These are phyloP conservation scores for Drosophila neoperkinsi DNA, from an alignment of 2,888 invertebrate species.

Conservation along the genomic window DNA sequence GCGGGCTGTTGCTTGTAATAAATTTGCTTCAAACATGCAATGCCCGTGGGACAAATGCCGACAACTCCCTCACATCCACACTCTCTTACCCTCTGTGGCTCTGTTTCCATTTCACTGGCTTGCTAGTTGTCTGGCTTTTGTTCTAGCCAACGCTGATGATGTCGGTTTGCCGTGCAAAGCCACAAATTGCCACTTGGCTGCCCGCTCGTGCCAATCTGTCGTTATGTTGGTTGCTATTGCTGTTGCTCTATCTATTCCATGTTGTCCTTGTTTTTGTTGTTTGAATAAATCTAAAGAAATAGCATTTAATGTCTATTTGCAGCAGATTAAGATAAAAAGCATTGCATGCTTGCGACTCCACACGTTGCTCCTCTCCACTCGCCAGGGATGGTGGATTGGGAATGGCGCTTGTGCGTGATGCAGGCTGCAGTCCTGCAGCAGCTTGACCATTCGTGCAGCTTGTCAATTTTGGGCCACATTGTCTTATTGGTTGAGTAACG, in stretches of 20 bases:
- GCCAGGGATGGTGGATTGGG: conserved; percentile 28
- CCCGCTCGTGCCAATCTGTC: conserved; percentile 77
- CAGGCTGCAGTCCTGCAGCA: conserved; percentile 14
- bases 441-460: conserved; percentile 68
- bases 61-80: conserved; percentile 46
- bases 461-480: conserved; percentile 71
- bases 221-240: conserved; percentile 56
- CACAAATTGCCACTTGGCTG: conserved; percentile 80
- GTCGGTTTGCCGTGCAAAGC: conserved; percentile 79
- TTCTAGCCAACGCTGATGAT: conserved; percentile 76
- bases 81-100: conserved; percentile 1
- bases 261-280: conserved; percentile 44
- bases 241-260: conserved; percentile 26
- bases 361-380: conserved; percentile 20
- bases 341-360: conserved; percentile 51
- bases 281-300: conserved; percentile 81
- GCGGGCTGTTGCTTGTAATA: conserved; percentile 78
- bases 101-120: conserved; percentile 40
- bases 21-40: conserved; percentile 79
- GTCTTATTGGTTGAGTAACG: conserved; percentile 50
- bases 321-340: conserved; percentile 80
- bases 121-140: conserved; percentile 68
- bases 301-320: conserved; percentile 83
- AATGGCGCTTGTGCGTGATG: conserved; percentile 15
- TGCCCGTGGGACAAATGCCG: conserved; percentile 77